Evolutionary conservation across 2,888 invertebrate species (phyloP).

Genomic region (Cerastoderma edule): DNA sequence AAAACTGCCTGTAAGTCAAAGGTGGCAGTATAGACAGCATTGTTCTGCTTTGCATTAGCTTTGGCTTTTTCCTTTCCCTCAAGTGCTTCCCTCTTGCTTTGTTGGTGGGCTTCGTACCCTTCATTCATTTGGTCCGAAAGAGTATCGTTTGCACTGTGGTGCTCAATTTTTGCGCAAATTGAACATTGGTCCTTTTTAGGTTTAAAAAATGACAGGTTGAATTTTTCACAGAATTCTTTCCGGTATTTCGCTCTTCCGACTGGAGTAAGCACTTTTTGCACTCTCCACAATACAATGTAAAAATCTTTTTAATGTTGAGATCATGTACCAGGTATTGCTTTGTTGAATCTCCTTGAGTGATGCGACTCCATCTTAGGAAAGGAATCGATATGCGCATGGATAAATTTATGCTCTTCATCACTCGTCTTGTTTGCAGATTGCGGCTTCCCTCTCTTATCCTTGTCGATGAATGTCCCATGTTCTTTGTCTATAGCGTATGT

Average conservation of each 20-base stretch:
- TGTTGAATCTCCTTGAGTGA: constrained; percentile 18
- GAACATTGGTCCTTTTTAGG: constrained; percentile 30
- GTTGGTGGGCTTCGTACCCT: neutral
- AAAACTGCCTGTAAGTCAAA: constrained; percentile 34
- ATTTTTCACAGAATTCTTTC: constrained; percentile 26
- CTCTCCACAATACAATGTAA: neutral
- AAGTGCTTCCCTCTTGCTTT: constrained; percentile 1
- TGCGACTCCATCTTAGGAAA: constrained; percentile 33
- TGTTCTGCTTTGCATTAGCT: neutral
- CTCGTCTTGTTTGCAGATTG: constrained; percentile 19
- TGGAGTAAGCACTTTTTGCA: constrained; percentile 1
- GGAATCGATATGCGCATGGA: constrained; percentile 10
- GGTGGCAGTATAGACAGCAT: constrained; percentile 3
- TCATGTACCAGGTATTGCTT: constrained; percentile 22
- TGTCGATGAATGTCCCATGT: constrained; percentile 2
- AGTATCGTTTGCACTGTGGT: neutral
- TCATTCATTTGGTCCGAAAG: neutral
- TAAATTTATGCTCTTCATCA: neutral
- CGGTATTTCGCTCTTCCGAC: constrained; percentile 12
- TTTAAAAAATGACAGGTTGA: constrained; percentile 27
- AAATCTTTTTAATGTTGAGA: constrained; percentile 23
- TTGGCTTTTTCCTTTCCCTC: constrained; percentile 35
- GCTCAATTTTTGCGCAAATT: constrained; percentile 5
- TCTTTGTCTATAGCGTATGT: constrained; percentile 11
- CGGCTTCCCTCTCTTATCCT: constrained; percentile 10